Evolutionary conservation across 2,888 invertebrate genomes (phyloP).

Genomic region (Girardia tigrina): DNA sequence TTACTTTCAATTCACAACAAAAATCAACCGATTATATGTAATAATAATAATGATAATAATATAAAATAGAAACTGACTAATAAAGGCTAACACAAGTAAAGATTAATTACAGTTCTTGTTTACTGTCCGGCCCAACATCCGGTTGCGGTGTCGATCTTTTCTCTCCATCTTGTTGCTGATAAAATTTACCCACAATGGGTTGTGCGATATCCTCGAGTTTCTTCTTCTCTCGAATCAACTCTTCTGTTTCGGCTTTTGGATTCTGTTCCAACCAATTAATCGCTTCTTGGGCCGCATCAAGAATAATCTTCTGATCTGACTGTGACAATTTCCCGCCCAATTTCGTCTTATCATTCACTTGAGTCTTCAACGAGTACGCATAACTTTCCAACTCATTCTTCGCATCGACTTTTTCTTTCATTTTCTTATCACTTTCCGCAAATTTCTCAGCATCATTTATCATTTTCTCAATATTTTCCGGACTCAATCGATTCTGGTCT

Average conservation of each 20-base stretch:
- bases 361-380: slow-evolving; percentile 91
- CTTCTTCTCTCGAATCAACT: slow-evolving; percentile 82
- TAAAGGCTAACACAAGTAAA: too few species aligned
- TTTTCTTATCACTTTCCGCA: slow-evolving; percentile 90
- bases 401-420: slow-evolving; percentile 69
- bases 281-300: slow-evolving; percentile 79
- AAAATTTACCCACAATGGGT: slow-evolving; percentile 85
- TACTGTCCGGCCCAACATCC: neutral
- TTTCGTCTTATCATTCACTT: slow-evolving; percentile 86
- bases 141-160: neutral
- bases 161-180: slow-evolving; percentile 63
- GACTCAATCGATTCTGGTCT: slow-evolving; percentile 89
- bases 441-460: slow-evolving; percentile 96
- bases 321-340: slow-evolving; percentile 74
- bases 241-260: slow-evolving; percentile 75
- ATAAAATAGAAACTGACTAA: too few species aligned
- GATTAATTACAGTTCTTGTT: slow-evolving; percentile 25
- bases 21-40: too few species aligned
- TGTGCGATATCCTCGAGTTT: slow-evolving; percentile 82
- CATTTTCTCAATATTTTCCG: slow-evolving; percentile 96
- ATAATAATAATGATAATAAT: too few species aligned
- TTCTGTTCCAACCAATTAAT: slow-evolving; percentile 96
- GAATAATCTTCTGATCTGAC: slow-evolving; percentile 82
- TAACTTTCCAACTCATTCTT: slow-evolving; percentile 84
- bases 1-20: too few species aligned